Percentiles rank a stretch among this genome's conserved stretches.
phyloP scores from a whole-genome alignment of 2,888 invertebrate genomes.

The Gonocerus acuteangulatus region DNA sequence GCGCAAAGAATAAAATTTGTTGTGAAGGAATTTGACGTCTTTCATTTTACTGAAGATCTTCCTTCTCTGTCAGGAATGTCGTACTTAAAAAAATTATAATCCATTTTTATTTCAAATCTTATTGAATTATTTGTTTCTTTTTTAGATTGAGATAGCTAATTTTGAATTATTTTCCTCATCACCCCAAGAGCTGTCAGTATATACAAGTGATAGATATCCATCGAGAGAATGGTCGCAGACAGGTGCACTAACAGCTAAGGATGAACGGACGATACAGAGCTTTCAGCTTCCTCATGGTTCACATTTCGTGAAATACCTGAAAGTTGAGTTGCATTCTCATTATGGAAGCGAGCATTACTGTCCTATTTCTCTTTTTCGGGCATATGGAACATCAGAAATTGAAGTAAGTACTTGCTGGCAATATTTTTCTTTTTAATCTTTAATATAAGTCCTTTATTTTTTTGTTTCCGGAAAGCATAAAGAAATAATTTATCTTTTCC shows the following conservation, averaged over 20 bases:
- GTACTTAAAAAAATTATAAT: no score
- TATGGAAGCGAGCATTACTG: constrained; percentile 97
- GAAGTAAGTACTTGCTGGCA: constrained; percentile 51
- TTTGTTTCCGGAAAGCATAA: neutral
- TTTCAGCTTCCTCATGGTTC: constrained; percentile 69
- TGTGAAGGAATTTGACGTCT: no score
- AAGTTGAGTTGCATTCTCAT: constrained; percentile 76
- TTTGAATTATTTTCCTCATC: constrained; percentile 96
- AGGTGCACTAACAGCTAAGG: constrained; percentile 79
- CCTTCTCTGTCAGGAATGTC: no score
- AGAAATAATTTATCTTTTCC: neutral
- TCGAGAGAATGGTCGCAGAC: constrained; percentile 85
- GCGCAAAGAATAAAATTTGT: no score
- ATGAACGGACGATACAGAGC: constrained; percentile 77
- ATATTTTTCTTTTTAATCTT: neutral
- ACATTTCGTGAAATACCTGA: constrained; percentile 40
- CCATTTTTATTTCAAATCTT: no score
- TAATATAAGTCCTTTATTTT: constrained; percentile 4
- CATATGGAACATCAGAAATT: constrained; percentile 88
- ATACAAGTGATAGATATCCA: constrained; percentile 80
- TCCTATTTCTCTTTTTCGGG: constrained; percentile 89
- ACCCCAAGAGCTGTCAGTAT: constrained; percentile 83
- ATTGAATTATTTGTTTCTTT: constrained; percentile 10
- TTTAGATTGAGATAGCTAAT: constrained; percentile 82
- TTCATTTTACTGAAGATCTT: no score